phyloP scores from a whole-genome alignment of 1,140 invertebrate genomes.

The Caenorhabditis tropicalis region DNA sequence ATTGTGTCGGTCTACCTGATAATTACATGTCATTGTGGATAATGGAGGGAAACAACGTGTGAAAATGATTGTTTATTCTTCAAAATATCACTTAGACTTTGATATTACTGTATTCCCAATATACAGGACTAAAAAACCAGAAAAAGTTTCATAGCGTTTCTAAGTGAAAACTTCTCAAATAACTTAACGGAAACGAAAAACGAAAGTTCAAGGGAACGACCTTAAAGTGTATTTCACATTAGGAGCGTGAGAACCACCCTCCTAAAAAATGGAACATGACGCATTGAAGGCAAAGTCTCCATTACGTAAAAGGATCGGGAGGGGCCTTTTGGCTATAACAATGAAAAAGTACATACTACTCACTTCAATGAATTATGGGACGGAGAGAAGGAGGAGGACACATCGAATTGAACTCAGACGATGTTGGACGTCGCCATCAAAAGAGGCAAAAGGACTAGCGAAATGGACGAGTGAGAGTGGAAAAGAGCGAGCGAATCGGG shows the following conservation, averaged over 20 bases:
- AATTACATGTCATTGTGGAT: conserved; percentile 37
- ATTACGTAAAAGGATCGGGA: conserved; percentile 32
- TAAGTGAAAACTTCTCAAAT: background rate
- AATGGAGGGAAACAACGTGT: background rate
- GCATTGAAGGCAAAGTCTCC: background rate
- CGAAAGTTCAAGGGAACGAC: conserved; percentile 9
- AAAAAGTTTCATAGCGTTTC: too few species aligned
- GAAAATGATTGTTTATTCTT: background rate
- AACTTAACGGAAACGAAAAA: background rate
- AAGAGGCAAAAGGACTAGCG: too few species aligned
- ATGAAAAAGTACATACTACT: conserved; percentile 19
- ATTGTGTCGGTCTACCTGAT: conserved; percentile 34
- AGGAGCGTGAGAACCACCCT: conserved; percentile 29
- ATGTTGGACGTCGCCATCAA: background rate
- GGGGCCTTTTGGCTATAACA: too few species aligned
- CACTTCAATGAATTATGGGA: conserved; percentile 30
- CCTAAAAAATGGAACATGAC: conserved; percentile 27
- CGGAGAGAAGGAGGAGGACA: too few species aligned
- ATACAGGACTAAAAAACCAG: too few species aligned
- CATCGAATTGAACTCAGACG: background rate
- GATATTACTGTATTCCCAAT: too few species aligned
- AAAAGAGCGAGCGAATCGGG: background rate
- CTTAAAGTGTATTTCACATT: conserved; percentile 15
- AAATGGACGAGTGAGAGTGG: background rate
- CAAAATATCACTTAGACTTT: background rate